Conservation (phyloP, 2,797 vertebrate genomes). For the Sebastes itinus region DNA sequence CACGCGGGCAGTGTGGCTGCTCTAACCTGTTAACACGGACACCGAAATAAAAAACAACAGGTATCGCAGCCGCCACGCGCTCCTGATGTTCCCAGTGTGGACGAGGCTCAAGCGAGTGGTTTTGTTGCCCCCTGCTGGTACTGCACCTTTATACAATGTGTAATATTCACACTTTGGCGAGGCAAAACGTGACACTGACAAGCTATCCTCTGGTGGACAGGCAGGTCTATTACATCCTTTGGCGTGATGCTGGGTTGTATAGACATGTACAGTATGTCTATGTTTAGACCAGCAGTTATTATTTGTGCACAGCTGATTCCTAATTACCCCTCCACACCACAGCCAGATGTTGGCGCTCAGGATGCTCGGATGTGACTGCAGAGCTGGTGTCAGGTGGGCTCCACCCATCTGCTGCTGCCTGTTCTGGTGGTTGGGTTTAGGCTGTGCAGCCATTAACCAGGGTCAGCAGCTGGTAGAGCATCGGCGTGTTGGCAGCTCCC, state of each 20-base stretch:
- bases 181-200: neutral
- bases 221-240: too few species aligned
- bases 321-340: neutral
- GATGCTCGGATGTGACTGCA: neutral
- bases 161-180: too few species aligned
- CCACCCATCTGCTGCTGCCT: constrained; percentile 26
- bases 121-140: too few species aligned
- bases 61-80: too few species aligned
- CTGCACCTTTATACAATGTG: too few species aligned
- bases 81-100: too few species aligned
- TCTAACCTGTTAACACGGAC: too few species aligned
- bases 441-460: constrained; percentile 58
- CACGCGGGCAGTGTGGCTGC: too few species aligned
- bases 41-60: too few species aligned
- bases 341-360: constrained; percentile 27
- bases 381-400: constrained; percentile 21
- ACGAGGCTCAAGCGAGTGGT: too few species aligned
- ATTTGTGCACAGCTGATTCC: constrained; percentile 18
- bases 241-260: neutral
- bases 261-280: neutral
- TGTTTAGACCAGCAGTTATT: constrained; percentile 5
- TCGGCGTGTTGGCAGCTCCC: constrained; percentile 62
- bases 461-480: constrained; percentile 71
- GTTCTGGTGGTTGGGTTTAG: neutral
- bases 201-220: neutral